A percentile compares a stretch with the other conserved stretches of the same genome.
phyloP scores from a whole-genome alignment of 2,113 vertebrate genomes.

The Hippocampus barbouri region DNA sequence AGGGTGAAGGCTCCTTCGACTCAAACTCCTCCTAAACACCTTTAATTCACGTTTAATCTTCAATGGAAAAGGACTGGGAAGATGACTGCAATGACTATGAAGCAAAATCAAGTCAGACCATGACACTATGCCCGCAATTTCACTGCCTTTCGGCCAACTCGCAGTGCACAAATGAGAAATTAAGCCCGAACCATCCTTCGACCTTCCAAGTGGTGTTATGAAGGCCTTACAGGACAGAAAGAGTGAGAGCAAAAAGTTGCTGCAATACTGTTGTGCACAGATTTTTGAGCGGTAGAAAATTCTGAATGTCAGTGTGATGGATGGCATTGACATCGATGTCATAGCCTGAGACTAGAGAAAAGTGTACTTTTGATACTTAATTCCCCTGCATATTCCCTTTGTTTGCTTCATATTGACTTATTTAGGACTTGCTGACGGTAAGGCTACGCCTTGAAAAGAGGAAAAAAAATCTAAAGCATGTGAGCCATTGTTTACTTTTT shows the following conservation, averaged over 20 bases:
- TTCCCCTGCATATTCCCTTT: constrained; percentile 37
- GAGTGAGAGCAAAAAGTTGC: constrained; percentile 11
- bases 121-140: background rate
- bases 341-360: constrained; percentile 29
- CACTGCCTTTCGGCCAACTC: background rate
- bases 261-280: background rate
- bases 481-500: constrained; percentile 71
- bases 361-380: constrained; percentile 51
- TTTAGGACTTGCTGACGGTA: constrained; percentile 60
- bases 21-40: constrained; percentile 25
- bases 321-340: constrained; percentile 17
- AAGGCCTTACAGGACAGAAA: background rate
- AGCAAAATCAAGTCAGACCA: constrained; percentile 17
- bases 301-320: constrained; percentile 15
- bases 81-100: too few species aligned
- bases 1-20: constrained; percentile 18
- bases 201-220: background rate
- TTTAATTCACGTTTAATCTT: constrained; percentile 24
- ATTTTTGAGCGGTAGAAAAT: background rate
- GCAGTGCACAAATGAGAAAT: background rate
- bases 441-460: constrained; percentile 41
- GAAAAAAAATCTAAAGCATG: constrained; percentile 40
- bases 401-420: constrained; percentile 62
- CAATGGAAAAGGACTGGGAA: constrained; percentile 7
- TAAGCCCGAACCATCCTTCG: background rate